Evolutionary conservation across 1,140 invertebrate species (phyloP).

Genomic region (Harpegnathos saltator): DNA sequence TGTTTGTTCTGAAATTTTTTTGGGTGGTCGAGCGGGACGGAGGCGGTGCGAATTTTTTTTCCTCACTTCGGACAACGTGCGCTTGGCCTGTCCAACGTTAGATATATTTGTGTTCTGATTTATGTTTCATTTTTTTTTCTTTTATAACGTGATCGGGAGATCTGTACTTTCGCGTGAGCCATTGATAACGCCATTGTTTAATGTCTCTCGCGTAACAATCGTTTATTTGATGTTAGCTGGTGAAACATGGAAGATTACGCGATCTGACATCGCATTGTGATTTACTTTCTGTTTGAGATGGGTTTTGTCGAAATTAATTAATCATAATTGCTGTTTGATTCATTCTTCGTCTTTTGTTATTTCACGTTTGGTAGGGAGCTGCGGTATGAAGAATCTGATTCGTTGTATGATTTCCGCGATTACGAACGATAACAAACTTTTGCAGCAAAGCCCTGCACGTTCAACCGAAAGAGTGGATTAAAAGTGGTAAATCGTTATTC

Average conservation of each 20-base stretch:
- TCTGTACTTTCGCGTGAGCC: too few relatives aligned
- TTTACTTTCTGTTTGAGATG: background rate
- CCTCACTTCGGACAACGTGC: background rate
- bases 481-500: constrained; percentile 25
- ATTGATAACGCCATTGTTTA: too few relatives aligned
- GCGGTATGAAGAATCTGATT: background rate
- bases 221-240: background rate
- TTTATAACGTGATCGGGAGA: too few relatives aligned
- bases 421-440: background rate
- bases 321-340: background rate
- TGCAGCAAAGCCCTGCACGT: background rate
- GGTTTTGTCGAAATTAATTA: background rate
- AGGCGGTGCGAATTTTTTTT: background rate
- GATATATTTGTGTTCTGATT: too few relatives aligned
- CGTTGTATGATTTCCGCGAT: background rate
- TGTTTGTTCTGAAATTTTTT: too few relatives aligned
- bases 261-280: background rate
- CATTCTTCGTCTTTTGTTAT: background rate
- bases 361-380: background rate
- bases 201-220: too few relatives aligned
- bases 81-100: too few relatives aligned
- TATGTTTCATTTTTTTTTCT: too few relatives aligned
- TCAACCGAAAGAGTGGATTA: constrained; percentile 4
- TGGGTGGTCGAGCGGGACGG: background rate
- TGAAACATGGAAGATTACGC: background rate